These are phyloP conservation scores for Gastrophryne carolinensis DNA, from an alignment of 2,797 vertebrate genomes.

Conservation along the genomic window DNA sequence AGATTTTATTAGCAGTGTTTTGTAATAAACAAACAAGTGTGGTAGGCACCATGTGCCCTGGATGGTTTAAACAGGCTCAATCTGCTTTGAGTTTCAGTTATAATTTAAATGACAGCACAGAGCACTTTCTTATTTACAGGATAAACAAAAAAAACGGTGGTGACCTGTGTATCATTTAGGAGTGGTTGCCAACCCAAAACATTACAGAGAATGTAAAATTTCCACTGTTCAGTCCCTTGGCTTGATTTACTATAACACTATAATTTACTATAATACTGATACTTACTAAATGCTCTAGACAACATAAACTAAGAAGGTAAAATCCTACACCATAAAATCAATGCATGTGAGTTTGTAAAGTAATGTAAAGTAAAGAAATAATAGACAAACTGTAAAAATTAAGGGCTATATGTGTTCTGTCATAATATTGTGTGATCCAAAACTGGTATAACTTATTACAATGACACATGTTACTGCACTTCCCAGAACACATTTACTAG, in stretches of 20 bases:
- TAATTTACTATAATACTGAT: too few species aligned
- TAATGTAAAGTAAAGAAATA: too few species aligned
- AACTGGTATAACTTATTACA: too few species aligned
- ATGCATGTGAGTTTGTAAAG: too few species aligned
- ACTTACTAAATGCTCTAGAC: too few species aligned
- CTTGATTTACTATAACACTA: conserved; percentile 43
- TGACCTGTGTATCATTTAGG: conserved; percentile 60
- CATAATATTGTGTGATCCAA: too few species aligned
- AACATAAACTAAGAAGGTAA: too few species aligned
- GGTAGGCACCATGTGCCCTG: conserved; percentile 64
- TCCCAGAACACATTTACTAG: too few species aligned
- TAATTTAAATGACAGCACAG: conserved; percentile 66
- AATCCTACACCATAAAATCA: too few species aligned
- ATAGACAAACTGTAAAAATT: too few species aligned
- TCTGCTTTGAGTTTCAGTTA: conserved; percentile 65
- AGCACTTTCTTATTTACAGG: conserved; percentile 73
- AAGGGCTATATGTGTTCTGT: too few species aligned
- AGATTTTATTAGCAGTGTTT: conserved; percentile 70
- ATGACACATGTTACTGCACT: too few species aligned
- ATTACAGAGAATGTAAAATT: conserved; percentile 57
- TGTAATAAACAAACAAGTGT: conserved; percentile 63
- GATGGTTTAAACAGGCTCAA: conserved; percentile 73
- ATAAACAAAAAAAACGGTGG: conserved; percentile 68
- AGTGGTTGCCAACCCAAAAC: conserved; percentile 68
- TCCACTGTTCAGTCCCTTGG: conserved; percentile 54